These are phyloP conservation scores for Sphinx pinastri DNA, from an alignment of 2,888 invertebrate genomes.

Conservation along the genomic window DNA sequence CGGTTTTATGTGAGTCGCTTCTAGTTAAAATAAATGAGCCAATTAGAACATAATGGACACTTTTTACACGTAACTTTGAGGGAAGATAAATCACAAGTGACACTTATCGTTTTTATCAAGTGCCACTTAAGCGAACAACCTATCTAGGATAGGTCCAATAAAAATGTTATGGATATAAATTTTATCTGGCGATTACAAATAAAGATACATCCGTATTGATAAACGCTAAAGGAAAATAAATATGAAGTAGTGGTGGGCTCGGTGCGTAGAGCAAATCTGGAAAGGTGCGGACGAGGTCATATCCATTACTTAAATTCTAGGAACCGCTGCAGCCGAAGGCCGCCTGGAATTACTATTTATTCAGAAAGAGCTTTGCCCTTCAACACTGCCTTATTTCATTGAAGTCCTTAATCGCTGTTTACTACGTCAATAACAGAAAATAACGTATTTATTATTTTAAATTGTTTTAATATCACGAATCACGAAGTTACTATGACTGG, in stretches of 20 bases:
- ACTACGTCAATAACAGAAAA: background rate
- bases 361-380: background rate
- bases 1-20: constrained; percentile 46
- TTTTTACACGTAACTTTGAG: constrained; percentile 9
- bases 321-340: background rate
- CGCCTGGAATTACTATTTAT: background rate
- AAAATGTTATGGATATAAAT: no score
- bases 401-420: background rate
- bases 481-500: no score
- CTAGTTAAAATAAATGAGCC: constrained; percentile 51
- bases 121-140: background rate
- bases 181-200: no score
- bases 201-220: no score
- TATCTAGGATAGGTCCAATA: no score
- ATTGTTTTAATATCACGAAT: no score
- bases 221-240: background rate
- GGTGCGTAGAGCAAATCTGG: background rate
- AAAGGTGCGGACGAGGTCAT: background rate
- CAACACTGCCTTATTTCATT: background rate
- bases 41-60: constrained; percentile 41
- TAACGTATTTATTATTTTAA: no score
- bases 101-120: background rate
- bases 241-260: background rate
- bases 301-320: background rate
- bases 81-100: background rate